Percentiles rank a stretch among this genome's conserved stretches.
These are phyloP conservation scores for Drosophila nigromelanica DNA, from an alignment of 1,140 invertebrate species.

Conservation along the genomic window DNA sequence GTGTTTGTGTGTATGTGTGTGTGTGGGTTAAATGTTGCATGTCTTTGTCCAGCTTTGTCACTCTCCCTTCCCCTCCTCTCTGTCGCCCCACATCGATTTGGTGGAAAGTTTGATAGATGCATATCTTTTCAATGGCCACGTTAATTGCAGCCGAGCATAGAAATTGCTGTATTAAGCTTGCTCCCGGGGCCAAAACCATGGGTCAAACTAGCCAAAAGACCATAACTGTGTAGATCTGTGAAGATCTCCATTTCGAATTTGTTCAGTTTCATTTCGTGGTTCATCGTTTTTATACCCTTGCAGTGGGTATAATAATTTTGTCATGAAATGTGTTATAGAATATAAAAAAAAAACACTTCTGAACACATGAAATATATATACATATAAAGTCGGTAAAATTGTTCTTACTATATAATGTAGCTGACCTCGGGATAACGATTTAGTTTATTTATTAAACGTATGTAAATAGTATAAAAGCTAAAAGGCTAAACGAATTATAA, in stretches of 20 bases:
- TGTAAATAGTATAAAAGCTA: too few relatives aligned
- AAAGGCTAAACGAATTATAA: too few relatives aligned
- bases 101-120: conserved; percentile 50
- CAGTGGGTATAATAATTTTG: background rate
- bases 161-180: conserved; percentile 53
- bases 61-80: background rate
- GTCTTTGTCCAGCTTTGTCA: background rate
- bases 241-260: background rate
- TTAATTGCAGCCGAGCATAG: conserved; percentile 52
- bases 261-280: background rate
- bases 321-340: background rate
- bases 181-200: conserved; percentile 22
- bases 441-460: too few relatives aligned
- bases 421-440: too few relatives aligned
- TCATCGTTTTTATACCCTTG: background rate
- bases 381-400: too few relatives aligned
- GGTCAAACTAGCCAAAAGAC: conserved; percentile 8
- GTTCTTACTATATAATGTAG: too few relatives aligned
- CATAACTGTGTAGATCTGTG: conserved; percentile 1
- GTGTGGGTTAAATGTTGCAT: conserved; percentile 40
- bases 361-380: too few relatives aligned
- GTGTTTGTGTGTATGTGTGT: conserved; percentile 3
- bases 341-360: too few relatives aligned
- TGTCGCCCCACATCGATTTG: conserved; percentile 3
- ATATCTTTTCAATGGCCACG: conserved; percentile 51